These are phyloP conservation scores for Dorcus parallelipipedus DNA, from an alignment of 2,888 invertebrate genomes.

Conservation along the genomic window DNA sequence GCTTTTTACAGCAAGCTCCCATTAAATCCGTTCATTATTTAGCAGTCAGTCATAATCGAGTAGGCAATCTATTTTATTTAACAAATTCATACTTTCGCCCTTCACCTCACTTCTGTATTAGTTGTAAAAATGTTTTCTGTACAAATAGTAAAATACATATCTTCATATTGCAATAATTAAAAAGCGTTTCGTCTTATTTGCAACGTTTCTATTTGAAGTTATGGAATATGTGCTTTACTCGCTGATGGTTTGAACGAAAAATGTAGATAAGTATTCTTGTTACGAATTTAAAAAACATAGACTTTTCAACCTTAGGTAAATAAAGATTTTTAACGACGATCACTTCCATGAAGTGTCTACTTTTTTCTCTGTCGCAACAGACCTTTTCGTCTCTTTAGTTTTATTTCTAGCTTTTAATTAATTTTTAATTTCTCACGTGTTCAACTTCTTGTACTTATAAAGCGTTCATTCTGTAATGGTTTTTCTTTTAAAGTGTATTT, in stretches of 20 bases:
- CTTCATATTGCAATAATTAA: conserved; percentile 38
- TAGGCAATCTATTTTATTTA: too few relatives aligned
- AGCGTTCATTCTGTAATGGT: too few relatives aligned
- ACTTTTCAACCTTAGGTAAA: conserved; percentile 13
- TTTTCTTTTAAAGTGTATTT: neutral
- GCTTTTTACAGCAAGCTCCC: neutral
- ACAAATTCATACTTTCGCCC: neutral
- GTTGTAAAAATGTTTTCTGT: conserved; percentile 1
- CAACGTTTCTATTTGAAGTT: conserved; percentile 14
- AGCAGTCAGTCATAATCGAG: too few relatives aligned
- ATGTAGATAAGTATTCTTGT: conserved; percentile 44
- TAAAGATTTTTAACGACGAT: conserved; percentile 17
- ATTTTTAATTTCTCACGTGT: conserved; percentile 1
- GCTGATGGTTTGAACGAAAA: conserved; percentile 22
- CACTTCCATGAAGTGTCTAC: conserved; percentile 41
- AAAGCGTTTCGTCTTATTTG: conserved; percentile 8
- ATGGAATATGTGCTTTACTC: conserved; percentile 22
- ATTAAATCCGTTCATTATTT: too few relatives aligned
- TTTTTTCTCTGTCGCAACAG: neutral
- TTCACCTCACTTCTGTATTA: neutral
- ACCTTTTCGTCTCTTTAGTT: neutral
- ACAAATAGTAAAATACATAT: conserved; percentile 35
- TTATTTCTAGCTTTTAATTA: neutral
- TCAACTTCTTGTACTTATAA: too few relatives aligned
- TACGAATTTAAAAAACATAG: conserved; percentile 38